Percentiles rank a stretch among this genome's conserved stretches.
Conservation (phyloP, 30 jellyfish, hydroid and myxozoan species). For the Turritopsis rubra region DNA sequence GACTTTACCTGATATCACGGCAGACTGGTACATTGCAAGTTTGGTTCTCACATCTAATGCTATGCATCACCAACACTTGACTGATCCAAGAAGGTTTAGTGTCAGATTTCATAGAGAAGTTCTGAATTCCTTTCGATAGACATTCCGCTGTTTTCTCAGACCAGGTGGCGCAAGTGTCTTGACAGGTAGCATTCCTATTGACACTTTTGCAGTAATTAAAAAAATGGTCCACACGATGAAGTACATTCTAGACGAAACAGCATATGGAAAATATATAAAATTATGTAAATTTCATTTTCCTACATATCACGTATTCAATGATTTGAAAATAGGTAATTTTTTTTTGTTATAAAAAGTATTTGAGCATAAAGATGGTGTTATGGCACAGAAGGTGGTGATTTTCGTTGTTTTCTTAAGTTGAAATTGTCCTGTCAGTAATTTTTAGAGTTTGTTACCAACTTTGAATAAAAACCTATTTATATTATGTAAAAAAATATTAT, state of each 20-base stretch:
- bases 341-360: too few species aligned
- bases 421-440: too few species aligned
- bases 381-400: too few species aligned
- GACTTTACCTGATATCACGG: not conserved
- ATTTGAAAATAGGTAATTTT: too few species aligned
- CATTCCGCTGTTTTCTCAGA: not conserved
- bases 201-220: not conserved
- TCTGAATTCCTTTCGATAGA: not conserved
- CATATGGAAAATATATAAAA: too few species aligned
- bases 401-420: too few species aligned
- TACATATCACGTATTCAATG: not conserved
- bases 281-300: not conserved
- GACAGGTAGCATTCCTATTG: not conserved
- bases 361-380: too few species aligned
- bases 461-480: too few species aligned
- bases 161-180: too few species aligned
- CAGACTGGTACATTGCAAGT: not conserved
- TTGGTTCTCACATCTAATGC: not conserved
- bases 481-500: too few species aligned
- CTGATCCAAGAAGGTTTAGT: not conserved
- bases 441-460: too few species aligned
- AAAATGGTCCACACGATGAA: not conserved
- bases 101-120: not conserved
- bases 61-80: not conserved
- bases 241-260: not conserved